Conservation (phyloP, 1,140 invertebrate genomes). For the Conus betulinus region DNA sequence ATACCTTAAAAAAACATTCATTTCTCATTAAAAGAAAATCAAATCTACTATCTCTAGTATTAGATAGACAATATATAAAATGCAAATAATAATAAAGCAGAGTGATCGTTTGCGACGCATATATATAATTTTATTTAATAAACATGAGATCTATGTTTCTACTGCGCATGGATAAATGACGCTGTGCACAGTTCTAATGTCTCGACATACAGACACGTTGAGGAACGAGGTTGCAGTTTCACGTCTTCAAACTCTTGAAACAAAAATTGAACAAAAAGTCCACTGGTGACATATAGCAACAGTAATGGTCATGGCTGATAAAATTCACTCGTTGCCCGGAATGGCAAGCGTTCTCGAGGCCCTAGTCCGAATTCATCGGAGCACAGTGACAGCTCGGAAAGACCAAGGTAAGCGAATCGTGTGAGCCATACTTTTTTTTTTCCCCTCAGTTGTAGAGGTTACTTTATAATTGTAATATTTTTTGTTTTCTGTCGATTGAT, state of each 20-base stretch:
- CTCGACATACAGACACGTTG: background rate
- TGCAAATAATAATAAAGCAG: background rate
- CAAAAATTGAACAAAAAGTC: conserved; percentile 1
- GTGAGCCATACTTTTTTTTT: conserved; percentile 24
- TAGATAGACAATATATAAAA: background rate
- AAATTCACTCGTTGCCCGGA: conserved; percentile 87
- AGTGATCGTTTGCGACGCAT: too few species aligned
- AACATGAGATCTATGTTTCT: background rate
- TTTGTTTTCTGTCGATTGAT: background rate
- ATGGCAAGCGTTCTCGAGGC: conserved; percentile 89
- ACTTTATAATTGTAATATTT: background rate
- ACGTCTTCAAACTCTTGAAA: background rate
- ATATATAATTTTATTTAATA: background rate
- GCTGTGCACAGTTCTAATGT: background rate
- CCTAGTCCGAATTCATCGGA: conserved; percentile 89
- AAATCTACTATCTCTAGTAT: background rate
- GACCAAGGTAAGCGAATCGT: conserved; percentile 67
- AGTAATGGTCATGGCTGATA: conserved; percentile 89
- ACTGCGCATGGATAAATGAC: background rate
- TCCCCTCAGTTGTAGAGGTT: background rate
- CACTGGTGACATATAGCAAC: conserved; percentile 7
- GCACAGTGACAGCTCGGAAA: conserved; percentile 67
- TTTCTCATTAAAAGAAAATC: background rate
- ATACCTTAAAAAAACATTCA: background rate
- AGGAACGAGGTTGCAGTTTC: background rate